These are phyloP conservation scores for Horisme vitalbata DNA, from an alignment of 2,888 invertebrate species.

Conservation along the genomic window DNA sequence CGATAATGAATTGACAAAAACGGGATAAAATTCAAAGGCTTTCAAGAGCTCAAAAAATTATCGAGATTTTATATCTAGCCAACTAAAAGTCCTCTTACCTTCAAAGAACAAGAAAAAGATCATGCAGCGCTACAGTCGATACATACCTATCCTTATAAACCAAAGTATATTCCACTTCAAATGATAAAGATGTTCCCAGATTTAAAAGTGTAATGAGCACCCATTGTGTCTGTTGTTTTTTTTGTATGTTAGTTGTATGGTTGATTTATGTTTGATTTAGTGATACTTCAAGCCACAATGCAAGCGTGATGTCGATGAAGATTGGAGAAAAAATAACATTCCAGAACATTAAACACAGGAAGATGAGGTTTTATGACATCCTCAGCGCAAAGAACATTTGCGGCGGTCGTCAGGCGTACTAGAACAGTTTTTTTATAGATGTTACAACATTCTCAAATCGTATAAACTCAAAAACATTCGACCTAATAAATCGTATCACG, in stretches of 20 bases:
- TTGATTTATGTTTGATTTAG: neutral
- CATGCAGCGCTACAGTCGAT: slow-evolving; percentile 5
- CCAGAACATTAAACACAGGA: slow-evolving; percentile 3
- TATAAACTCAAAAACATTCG: slow-evolving; percentile 1
- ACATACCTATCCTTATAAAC: slow-evolving; percentile 8
- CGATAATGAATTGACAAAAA: too few relatives aligned
- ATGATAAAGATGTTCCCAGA: slow-evolving; percentile 24
- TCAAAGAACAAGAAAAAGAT: too few relatives aligned
- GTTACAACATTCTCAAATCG: slow-evolving; percentile 3
- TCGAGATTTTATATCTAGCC: too few relatives aligned
- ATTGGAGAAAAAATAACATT: neutral
- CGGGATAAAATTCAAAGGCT: too few relatives aligned
- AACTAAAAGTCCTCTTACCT: too few relatives aligned
- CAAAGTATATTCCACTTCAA: slow-evolving; percentile 21
- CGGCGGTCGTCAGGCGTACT: too few relatives aligned
- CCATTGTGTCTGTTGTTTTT: slow-evolving; percentile 19
- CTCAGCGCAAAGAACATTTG: slow-evolving; percentile 11
- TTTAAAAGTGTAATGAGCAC: slow-evolving; percentile 24
- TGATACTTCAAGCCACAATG: slow-evolving; percentile 3
- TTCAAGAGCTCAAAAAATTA: too few relatives aligned
- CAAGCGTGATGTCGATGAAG: neutral
- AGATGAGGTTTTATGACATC: slow-evolving; percentile 15
- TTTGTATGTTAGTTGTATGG: slow-evolving; percentile 11
- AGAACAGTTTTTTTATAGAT: too few relatives aligned
- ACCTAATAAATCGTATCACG: slow-evolving; percentile 2